Evolutionary conservation across 2,888 invertebrate species (phyloP), one percentile per base, ranked within the genome.

Genomic region (Drosophila prolongata): DNA sequence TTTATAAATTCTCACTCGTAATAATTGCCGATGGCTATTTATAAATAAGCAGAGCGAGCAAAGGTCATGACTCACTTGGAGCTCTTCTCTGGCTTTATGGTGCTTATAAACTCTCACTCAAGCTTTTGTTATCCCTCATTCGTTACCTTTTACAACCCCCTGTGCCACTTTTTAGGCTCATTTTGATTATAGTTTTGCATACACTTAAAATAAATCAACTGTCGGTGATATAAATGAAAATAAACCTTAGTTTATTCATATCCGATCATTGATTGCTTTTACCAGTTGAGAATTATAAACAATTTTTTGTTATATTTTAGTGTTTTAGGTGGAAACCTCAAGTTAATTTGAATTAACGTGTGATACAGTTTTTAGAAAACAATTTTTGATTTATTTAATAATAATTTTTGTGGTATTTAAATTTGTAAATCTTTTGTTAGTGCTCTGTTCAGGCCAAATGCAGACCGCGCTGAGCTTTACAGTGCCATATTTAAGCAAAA

Each of bases 61-160:
- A 73, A 62, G 73, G 55, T 71, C 74, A 71, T 71, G 70, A 71
- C 70, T 71, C 70, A 71, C 54, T 40, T 53, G 54, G 44, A 47
- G 67, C 68, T 54, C 38, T 40, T 19, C 54, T 44, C 68, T 49
- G 30, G 49, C 6, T 30, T 52, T 37, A 40, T 61, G 50, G 30
- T 40, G 16, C 34, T 38, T 52, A 52, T 46, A 38, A 50, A 52
- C 44, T 65, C 65, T 53, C 67, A 46, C 67, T 66, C 44, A 53
- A 44, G 44, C 44, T 52, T 38, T 46, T 30, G 46, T 10, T 60
- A 3, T 16, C 49, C 30, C 50, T 34, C 14, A 13, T 27, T 30
- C 52, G 47, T 61, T 34, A 13, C 40, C 10, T 55, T 58, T 35
- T n/a, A 37, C 16, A n/a, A 13, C 47, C 27, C 42, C 42, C n/a